Evolutionary conservation across 2,797 vertebrate species (phyloP).

Genomic region (Meda fulgida): DNA sequence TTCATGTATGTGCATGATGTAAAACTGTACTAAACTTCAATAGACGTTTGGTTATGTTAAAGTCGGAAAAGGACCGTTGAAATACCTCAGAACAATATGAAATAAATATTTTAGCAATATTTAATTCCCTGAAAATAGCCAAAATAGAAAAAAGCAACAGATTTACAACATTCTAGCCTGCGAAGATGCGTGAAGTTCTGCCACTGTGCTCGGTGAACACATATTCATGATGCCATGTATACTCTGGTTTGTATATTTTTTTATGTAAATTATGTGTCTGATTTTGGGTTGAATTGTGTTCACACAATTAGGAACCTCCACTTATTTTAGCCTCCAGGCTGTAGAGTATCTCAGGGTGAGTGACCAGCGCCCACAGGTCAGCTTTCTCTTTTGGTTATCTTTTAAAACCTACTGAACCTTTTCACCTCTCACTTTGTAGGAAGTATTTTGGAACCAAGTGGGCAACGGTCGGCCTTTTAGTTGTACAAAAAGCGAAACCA

Average conservation of each 20-base stretch:
- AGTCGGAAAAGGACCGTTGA: slow-evolving; percentile 3
- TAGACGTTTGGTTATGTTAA: slow-evolving; percentile 37
- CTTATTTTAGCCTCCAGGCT: slow-evolving; percentile 31
- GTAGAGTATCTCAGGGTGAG: slow-evolving; percentile 52
- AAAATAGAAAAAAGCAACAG: no score
- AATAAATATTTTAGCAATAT: not conserved
- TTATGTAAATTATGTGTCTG: not conserved
- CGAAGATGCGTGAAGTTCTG: not conserved
- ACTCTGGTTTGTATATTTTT: not conserved
- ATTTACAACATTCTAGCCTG: not conserved
- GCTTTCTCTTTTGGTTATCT: slow-evolving; percentile 77
- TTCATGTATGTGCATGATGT: slow-evolving; percentile 60
- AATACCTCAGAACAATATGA: slow-evolving; percentile 8
- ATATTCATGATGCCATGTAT: not conserved
- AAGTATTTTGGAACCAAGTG: slow-evolving; percentile 44
- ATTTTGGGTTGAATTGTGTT: not conserved
- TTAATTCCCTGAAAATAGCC: not conserved
- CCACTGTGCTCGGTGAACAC: not conserved
- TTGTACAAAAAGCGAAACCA: slow-evolving; percentile 48
- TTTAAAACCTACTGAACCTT: slow-evolving; percentile 67
- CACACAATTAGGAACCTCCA: not conserved
- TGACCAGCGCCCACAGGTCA: slow-evolving; percentile 74
- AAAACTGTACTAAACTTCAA: slow-evolving; percentile 39
- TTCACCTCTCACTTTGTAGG: slow-evolving; percentile 58
- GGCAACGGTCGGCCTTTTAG: slow-evolving; percentile 20